Conservation (phyloP, 1,140 invertebrate species). For the Micrasema longulum region DNA sequence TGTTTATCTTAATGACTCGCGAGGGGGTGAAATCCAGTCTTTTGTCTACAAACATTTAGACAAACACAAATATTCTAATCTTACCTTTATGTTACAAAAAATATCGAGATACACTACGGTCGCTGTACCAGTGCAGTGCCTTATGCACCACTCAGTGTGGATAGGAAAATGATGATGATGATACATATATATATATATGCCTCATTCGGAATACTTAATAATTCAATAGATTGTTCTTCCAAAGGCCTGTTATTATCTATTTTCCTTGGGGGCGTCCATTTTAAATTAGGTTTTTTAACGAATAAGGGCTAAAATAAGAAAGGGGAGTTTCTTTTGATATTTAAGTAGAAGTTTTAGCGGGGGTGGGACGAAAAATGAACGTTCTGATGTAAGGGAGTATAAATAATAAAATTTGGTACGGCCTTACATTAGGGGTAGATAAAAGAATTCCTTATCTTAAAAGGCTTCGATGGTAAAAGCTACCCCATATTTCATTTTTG, state of each 20-base stretch:
- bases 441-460: background rate
- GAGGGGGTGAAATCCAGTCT: too few species aligned
- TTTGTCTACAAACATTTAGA: too few species aligned
- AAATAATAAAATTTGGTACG: background rate
- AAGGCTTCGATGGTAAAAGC: background rate
- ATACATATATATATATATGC: background rate
- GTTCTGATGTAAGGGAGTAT: background rate
- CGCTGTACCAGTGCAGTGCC: too few species aligned
- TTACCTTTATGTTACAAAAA: too few species aligned
- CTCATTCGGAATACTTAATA: background rate
- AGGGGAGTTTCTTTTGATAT: conserved; percentile 36
- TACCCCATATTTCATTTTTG: too few species aligned
- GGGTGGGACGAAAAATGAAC: conserved; percentile 1
- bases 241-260: conserved; percentile 17
- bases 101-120: too few species aligned
- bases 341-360: conserved; percentile 27
- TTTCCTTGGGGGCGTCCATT: conserved; percentile 8
- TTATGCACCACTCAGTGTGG: too few species aligned
- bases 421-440: background rate
- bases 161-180: too few species aligned
- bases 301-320: conserved; percentile 24
- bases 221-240: background rate
- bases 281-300: conserved; percentile 7
- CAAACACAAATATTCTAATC: too few species aligned
- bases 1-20: too few species aligned